Evolutionary conservation across 2,113 vertebrate genomes (phyloP), one percentile per base, ranked within the genome.

Genomic region (Paradoxurus hermaphroditus): DNA sequence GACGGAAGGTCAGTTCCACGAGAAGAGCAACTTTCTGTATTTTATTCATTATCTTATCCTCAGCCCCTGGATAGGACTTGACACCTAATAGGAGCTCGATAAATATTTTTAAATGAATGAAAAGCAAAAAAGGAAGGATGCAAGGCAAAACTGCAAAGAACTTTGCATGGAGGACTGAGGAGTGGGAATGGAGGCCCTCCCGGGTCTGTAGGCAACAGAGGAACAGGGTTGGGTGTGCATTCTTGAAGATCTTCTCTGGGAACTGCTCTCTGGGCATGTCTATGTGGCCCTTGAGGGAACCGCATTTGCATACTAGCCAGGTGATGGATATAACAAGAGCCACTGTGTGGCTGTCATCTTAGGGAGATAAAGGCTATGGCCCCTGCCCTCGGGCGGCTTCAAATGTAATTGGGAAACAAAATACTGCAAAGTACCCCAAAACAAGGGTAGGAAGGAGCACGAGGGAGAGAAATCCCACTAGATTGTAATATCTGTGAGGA

Each of bases 161-260:
- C 51, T 29, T 62, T 18, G 21, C 29, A 36, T 1, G 34, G 12
- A 62, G 29, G 31, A 15, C 63, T 67, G 63, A 21, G n/a, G 63
- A 10, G 9, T 0, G 1, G 67, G 87, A 18, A 27, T 1, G 2
- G 77, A 31, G 27, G 39, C 12, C 7, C 25, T 19, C 23, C 5
- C 0, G 0, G 23, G 21, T 36, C 14, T 39, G 0, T 5, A 4
- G 91, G 21, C 25, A 21, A 14, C 44, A 25, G 44, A 19, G 7
- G 1, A 5, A 21, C 7, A 14, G 21, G n/a, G 29, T 34, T 5
- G 1, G 49, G 7, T 25, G 39, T 25, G 41, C 15, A 8, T n/a
- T 36, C 34, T 13, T 31, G 12, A 65, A 16, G 46, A 12, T 51
- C 62, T 78, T 91, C 41, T n/a, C 73, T 12, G 36, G 49, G 7